Evolutionary conservation across 2,797 vertebrate species (phyloP).

Genomic region (Lepilemur septentrionalis): DNA sequence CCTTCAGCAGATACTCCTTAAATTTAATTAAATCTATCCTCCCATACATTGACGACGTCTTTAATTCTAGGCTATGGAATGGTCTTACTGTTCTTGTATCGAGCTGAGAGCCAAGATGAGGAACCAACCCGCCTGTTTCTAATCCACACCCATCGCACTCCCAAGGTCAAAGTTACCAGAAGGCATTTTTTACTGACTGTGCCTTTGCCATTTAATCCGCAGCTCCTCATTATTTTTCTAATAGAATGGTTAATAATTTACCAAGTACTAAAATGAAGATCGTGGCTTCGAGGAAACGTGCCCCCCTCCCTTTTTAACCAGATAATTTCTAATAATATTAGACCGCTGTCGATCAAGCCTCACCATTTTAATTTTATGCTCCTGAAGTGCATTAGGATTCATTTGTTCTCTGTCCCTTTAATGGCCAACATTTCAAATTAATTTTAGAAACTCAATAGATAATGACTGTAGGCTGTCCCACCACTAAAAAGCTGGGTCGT

Average conservation of each 20-base stretch:
- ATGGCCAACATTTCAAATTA: constrained; percentile 65
- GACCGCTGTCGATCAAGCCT: constrained; percentile 57
- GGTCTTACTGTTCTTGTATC: background rate
- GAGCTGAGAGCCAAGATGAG: background rate
- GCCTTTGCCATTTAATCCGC: constrained; percentile 47
- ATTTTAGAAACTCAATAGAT: constrained; percentile 53
- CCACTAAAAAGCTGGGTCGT: constrained; percentile 43
- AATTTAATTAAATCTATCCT: constrained; percentile 30
- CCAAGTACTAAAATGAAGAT: constrained; percentile 67
- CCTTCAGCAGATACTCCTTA: background rate
- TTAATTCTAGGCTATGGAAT: background rate
- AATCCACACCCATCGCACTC: constrained; percentile 24
- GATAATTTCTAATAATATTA: constrained; percentile 63
- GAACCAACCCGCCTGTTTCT: constrained; percentile 23
- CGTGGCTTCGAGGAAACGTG: constrained; percentile 64
- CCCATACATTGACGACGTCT: background rate
- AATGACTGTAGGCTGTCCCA: background rate
- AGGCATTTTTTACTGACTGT: constrained; percentile 52
- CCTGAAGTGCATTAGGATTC: constrained; percentile 54
- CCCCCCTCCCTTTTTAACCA: constrained; percentile 34
- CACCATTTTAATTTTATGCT: constrained; percentile 54
- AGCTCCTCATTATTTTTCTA: constrained; percentile 59
- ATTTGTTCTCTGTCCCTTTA: constrained; percentile 57
- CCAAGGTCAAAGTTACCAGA: constrained; percentile 27
- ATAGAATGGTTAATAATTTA: constrained; percentile 65